Conservation (phyloP, 1,140 invertebrate genomes). For the Heliconius eleuchia region DNA sequence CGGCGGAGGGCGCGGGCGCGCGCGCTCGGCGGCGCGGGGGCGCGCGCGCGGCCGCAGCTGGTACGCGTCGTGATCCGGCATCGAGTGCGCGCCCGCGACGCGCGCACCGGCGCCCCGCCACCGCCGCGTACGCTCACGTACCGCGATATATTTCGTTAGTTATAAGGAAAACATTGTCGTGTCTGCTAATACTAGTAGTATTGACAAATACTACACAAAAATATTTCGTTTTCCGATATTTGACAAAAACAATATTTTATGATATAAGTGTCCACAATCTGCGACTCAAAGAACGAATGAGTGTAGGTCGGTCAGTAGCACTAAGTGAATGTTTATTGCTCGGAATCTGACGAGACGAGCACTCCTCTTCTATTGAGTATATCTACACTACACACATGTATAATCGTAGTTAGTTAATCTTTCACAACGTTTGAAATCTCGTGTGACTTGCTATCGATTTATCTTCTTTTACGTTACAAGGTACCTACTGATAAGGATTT, state of each 20-base stretch:
- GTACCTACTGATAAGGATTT: constrained; percentile 11
- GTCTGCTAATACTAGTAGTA: too few species aligned
- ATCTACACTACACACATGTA: background rate
- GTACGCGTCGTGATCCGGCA: constrained; percentile 79
- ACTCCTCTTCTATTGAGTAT: background rate
- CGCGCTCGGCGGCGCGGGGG: constrained; percentile 50
- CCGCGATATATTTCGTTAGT: too few species aligned
- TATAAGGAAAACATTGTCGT: too few species aligned
- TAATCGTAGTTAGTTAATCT: background rate
- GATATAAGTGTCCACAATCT: background rate
- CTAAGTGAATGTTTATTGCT: background rate
- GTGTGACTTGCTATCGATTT: constrained; percentile 17
- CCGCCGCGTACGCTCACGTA: constrained; percentile 72
- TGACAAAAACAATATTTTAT: background rate
- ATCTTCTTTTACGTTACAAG: constrained; percentile 12
- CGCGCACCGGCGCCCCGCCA: constrained; percentile 61
- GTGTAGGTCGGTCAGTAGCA: background rate
- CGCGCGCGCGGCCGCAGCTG: constrained; percentile 77
- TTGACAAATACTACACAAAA: background rate
- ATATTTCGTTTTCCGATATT: background rate
- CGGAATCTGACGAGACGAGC: background rate
- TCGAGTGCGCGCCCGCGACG: constrained; percentile 56
- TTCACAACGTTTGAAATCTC: constrained; percentile 16
- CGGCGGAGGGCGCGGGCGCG: constrained; percentile 84
- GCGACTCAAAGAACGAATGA: background rate